phyloP scores from a whole-genome alignment of 1,140 invertebrate species.

The Temnothorax curvispinosus region DNA sequence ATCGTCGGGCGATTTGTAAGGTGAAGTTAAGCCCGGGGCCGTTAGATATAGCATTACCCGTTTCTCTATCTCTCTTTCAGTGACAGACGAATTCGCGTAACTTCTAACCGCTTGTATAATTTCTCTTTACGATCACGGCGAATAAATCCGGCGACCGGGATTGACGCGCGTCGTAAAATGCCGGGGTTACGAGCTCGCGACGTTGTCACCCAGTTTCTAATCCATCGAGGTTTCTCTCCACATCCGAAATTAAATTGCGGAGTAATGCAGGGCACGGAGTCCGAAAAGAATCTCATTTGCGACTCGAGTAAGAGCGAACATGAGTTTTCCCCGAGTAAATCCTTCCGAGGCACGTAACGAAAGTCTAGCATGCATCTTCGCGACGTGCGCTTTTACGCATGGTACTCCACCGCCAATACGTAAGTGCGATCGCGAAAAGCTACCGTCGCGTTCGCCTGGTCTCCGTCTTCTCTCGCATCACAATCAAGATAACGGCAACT shows the following conservation, averaged over 20 bases:
- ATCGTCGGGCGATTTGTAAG: conserved; percentile 4
- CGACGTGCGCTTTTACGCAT: conserved; percentile 31
- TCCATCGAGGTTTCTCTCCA: conserved; percentile 34
- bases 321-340: conserved; percentile 43
- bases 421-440: conserved; percentile 30
- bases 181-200: conserved; percentile 32
- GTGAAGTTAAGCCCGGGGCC: conserved; percentile 1
- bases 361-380: conserved; percentile 23
- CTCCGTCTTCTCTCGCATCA: background rate
- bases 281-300: conserved; percentile 51
- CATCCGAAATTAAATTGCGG: conserved; percentile 54
- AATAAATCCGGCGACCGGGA: conserved; percentile 8
- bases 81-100: conserved; percentile 13
- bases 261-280: conserved; percentile 30
- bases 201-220: conserved; percentile 23
- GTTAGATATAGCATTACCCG: background rate
- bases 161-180: conserved; percentile 40
- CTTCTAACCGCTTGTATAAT: conserved; percentile 36
- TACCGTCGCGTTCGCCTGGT: background rate
- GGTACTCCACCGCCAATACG: conserved; percentile 22
- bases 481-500: conserved; percentile 25
- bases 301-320: conserved; percentile 31
- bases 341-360: conserved; percentile 31
- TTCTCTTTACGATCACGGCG: conserved; percentile 8
- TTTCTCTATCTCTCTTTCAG: background rate